Evolutionary conservation across 53 echinoderm and acorn worm species (phyloP), one percentile per base, ranked within the genome.

Genomic region (Holothuria leucospilota): DNA sequence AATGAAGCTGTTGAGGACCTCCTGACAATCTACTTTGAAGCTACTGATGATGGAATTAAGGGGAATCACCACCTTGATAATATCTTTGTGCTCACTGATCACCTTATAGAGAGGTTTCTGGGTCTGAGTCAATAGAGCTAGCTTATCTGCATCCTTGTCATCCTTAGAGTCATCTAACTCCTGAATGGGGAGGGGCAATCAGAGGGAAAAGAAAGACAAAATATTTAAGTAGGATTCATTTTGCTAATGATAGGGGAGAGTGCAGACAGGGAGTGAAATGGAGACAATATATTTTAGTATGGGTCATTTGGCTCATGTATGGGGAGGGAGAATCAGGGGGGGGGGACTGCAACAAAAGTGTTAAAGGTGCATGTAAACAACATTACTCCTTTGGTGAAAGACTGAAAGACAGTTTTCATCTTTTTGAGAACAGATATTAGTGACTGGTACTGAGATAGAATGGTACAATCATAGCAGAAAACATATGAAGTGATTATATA

Each of bases 41-140:
- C 85, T 95, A 67, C 99, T 92, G 70, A 95, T 92, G 88, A 99
- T 95, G 87, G 94, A 92, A 62, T 99, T 99, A 30, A 99, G 91
- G n/a, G 93, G 84, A n/a, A 99, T 99, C 39, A 94, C 95, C 59
- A 99, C 99, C 82, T 99, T 99, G 82, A 95, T 59, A 13, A 99
- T 90, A 53, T 99, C 99, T 87, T 99, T 99, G 91, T 99, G 99
- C 62, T 99, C 99, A 30, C 87, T 84, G 86, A 99, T 99, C 62
- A 99, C 92, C 87, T 99, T 99, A 82, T 99, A 88, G 14, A 99
- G 87, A 14, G 99, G 99, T 71, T 99, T 99, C 87, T 99, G 95
- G 82, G 88, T 86, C 15, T 91, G 90, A 21, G 92, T 88, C 61
- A 95, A 85, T 60, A 99, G 56, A 15, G 99, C 90, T 63, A 99